These are phyloP conservation scores for Chlorocebus sabaeus DNA, from an alignment of 2,113 vertebrate species.

Conservation along the genomic window DNA sequence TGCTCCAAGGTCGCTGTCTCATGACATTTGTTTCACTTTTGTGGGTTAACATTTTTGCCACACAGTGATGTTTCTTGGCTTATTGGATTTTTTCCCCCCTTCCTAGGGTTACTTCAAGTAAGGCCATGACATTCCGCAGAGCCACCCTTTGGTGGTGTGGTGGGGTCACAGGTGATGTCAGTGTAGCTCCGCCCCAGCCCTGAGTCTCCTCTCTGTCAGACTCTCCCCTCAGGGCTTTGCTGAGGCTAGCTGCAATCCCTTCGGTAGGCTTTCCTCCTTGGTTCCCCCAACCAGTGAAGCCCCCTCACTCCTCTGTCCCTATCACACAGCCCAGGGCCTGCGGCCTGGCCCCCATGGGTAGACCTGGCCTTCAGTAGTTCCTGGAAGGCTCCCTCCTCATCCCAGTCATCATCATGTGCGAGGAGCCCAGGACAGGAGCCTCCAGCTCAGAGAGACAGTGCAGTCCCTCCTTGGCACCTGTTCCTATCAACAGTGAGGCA, in stretches of 20 bases:
- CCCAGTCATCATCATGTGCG: neutral
- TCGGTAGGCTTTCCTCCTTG: neutral
- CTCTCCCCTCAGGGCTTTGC: neutral
- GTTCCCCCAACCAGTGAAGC: too few species aligned
- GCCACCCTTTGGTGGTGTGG: neutral
- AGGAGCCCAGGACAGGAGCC: neutral
- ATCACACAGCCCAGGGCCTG: neutral
- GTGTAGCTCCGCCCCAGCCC: neutral
- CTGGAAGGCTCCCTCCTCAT: neutral
- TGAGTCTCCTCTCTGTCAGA: neutral
- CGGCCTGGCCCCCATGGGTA: too few species aligned
- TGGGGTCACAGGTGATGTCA: neutral
- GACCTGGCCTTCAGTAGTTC: neutral
- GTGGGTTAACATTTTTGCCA: neutral
- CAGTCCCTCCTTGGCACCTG: neutral
- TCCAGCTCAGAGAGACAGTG: neutral
- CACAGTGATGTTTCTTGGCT: neutral
- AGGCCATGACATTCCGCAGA: neutral
- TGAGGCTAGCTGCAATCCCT: neutral
- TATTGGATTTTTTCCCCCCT: neutral
- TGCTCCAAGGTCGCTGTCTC: accelerated
- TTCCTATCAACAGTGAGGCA: neutral
- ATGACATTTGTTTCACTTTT: neutral
- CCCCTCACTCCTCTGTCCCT: neutral
- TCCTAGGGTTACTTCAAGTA: neutral